A percentile compares a stretch with the other conserved stretches of the same genome.
phyloP scores from a whole-genome alignment of 2,797 vertebrate species.

The Chlorospingus semifuscus region DNA sequence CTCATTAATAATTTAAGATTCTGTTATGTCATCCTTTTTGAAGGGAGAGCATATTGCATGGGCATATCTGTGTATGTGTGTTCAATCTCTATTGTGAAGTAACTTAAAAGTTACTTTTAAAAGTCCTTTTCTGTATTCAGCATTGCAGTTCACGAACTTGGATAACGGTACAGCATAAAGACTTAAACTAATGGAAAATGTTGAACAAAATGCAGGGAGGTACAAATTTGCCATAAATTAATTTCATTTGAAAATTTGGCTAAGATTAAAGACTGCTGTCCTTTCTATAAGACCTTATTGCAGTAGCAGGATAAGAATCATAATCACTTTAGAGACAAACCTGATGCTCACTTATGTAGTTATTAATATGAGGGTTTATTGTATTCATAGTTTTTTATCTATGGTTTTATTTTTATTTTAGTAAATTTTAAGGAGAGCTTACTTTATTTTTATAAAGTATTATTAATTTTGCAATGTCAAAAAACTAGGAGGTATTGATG shows the following conservation, averaged over 20 bases:
- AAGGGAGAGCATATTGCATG: background rate
- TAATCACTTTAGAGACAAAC: background rate
- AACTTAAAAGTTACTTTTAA: background rate
- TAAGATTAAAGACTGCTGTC: background rate
- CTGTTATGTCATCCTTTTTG: background rate
- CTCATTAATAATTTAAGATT: background rate
- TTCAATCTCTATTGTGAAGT: background rate
- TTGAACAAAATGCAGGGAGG: background rate
- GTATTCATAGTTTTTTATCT: background rate
- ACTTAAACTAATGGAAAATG: background rate
- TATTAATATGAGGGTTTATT: background rate
- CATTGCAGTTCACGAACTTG: background rate
- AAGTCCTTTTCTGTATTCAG: background rate
- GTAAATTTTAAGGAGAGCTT: background rate
- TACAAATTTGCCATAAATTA: background rate
- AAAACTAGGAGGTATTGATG: background rate
- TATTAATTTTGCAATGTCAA: background rate
- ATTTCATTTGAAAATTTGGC: background rate
- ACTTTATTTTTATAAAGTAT: background rate
- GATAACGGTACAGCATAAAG: background rate
- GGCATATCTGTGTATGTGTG: background rate
- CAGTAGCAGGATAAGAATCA: background rate
- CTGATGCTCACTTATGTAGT: background rate
- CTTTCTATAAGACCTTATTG: background rate
- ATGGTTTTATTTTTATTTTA: background rate